A percentile compares a stretch with the other conserved stretches of the same genome.
These are phyloP conservation scores for Dreissena rostriformis DNA, from an alignment of 1,140 invertebrate species.

Conservation along the genomic window DNA sequence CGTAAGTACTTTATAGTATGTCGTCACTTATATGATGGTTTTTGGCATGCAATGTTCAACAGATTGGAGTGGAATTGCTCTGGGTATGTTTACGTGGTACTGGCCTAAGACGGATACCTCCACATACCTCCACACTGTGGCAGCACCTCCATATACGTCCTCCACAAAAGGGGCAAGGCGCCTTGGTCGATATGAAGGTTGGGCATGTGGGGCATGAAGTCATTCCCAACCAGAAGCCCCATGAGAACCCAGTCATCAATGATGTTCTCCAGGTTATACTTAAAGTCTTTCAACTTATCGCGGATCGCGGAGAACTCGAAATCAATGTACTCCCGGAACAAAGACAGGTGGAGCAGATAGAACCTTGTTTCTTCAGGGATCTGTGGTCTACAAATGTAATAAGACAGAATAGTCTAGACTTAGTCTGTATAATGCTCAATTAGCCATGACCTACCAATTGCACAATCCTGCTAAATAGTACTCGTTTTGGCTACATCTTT, in stretches of 20 bases:
- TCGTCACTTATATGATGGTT: too few species aligned
- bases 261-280: constrained; percentile 91
- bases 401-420: too few species aligned
- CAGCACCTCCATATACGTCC: constrained; percentile 93
- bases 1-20: too few species aligned
- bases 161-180: constrained; percentile 92
- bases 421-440: too few species aligned
- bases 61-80: too few species aligned
- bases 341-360: constrained; percentile 94
- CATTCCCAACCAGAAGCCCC: constrained; percentile 98
- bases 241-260: constrained; percentile 93
- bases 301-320: constrained; percentile 93
- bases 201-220: constrained; percentile 97
- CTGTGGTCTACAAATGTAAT: constrained; percentile 69
- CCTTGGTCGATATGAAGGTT: constrained; percentile 96
- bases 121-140: constrained; percentile 91
- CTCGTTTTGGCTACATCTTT: too few species aligned
- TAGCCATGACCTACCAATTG: too few species aligned
- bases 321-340: constrained; percentile 96
- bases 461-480: too few species aligned
- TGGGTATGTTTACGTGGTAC: too few species aligned
- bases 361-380: constrained; percentile 95
- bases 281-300: constrained; percentile 85
- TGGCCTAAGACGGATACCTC: too few species aligned
- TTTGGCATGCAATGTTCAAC: too few species aligned